Base-by-base conservation (phyloP, 1,140 invertebrate genomes). In the Panulirus ornatus region DNA sequence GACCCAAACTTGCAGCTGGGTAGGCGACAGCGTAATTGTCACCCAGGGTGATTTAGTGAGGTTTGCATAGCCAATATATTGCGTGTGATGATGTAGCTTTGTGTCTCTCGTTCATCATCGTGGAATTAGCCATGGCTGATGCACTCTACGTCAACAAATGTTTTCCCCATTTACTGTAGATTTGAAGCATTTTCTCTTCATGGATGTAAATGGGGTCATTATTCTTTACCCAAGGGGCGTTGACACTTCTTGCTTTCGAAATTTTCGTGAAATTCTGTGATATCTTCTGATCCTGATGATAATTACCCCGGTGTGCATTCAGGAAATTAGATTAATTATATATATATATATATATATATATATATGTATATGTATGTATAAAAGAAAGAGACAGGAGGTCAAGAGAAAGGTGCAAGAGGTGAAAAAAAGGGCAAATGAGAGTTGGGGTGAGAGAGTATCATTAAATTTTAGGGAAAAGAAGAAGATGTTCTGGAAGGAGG, bases 341-440 rank as follows among this genome's bases (percentile, higher is more conserved):
- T 54, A 16, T 19, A 54, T 54, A 54, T 54, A 54, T 54, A 54
- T 54, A 54, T 54, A 54, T 54, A 54, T 54, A 54, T 54, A 54
- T 54, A 54, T 54, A 54, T 54, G n/a, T 54, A 54, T 54, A 54
- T 54, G n/a, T 54, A 54, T 54, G n/a, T 54, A 54, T 54, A 54
- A 0, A 54, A 54, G 2, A 54, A 2, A 54, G 1, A 54, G 11
- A 19, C 9, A 16, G 51, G 16, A 22, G n/a, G 16, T 16, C 9
- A 14, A n/a, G n/a, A n/a, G n/a, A n/a, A n/a, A n/a, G n/a, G n/a
- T n/a, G n/a, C n/a, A n/a, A n/a, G n/a, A n/a, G n/a, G n/a, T n/a
- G n/a, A n/a, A n/a, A n/a, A n/a, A n/a, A n/a, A n/a, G n/a, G n/a
- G n/a, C 51, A 58, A 14, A 14, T 58, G 16, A 0, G 8, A 47